These are phyloP conservation scores for Hydropsyche betteni DNA, from an alignment of 2,888 invertebrate species.

Conservation along the genomic window DNA sequence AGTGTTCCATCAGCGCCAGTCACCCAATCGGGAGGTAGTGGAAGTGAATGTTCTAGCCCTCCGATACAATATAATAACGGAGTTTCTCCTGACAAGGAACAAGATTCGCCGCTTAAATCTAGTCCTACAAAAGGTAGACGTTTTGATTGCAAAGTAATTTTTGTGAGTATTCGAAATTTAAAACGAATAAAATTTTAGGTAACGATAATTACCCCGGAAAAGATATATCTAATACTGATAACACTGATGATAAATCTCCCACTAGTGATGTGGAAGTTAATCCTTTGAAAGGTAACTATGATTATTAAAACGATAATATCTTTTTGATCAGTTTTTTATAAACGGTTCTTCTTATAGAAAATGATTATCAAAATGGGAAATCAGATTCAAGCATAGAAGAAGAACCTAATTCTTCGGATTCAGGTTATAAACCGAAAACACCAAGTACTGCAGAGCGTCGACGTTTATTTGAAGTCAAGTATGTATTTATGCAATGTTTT, in stretches of 20 bases:
- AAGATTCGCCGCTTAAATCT: conserved; percentile 53
- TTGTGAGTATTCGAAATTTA: too few species aligned
- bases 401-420: conserved; percentile 70
- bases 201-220: conserved; percentile 15
- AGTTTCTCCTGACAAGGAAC: conserved; percentile 57
- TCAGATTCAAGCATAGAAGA: conserved; percentile 72
- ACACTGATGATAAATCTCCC: conserved; percentile 60
- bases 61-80: conserved; percentile 55
- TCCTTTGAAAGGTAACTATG: conserved; percentile 58
- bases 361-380: conserved; percentile 65
- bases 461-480: conserved; percentile 71
- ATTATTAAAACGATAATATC: conserved; percentile 1
- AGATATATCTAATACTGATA: conserved; percentile 53
- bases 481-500: conserved; percentile 42
- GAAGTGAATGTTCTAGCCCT: conserved; percentile 53
- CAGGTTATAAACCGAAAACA: conserved; percentile 76
- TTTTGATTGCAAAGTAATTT: not conserved
- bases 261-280: conserved; percentile 64
- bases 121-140: conserved; percentile 48
- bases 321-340: not conserved
- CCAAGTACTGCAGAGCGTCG: conserved; percentile 83
- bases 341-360: conserved; percentile 38
- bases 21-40: conserved; percentile 55
- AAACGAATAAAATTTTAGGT: conserved; percentile 9
- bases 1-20: conserved; percentile 79